Evolutionary conservation across 2,888 invertebrate genomes (phyloP), one percentile per base, ranked within the genome.

Genomic region (Baccha elongata): DNA sequence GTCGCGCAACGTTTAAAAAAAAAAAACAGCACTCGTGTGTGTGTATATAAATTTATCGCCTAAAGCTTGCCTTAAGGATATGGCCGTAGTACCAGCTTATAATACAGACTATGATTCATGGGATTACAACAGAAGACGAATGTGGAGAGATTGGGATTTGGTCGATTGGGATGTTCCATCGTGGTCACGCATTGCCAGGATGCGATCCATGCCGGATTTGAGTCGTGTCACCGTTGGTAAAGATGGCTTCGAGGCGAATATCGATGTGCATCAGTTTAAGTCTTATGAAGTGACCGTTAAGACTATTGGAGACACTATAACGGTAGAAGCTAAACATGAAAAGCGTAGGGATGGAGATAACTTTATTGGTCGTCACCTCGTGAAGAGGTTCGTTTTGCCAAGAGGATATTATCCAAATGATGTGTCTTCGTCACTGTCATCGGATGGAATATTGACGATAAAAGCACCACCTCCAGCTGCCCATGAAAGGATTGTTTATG

Each of bases 351-450:
- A 95, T 84, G 93, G 94, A 37, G 94, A 94, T 86, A 96, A 95
- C 0, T 94, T 91, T 89, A 93, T 97, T 65, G 95, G 96, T 4
- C 93, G 97, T 15, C 96, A 97, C 89, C 96, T 97, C 89, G 93
- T 93, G 1, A 93, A 97, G 81, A 92, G 92, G 50, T 95, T 95
- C 88, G 91, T 94, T 86, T 90, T 95, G 44, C 95, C 95, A 0
- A 91, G 93, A 21, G 93, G 93, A 32, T 93, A 94, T 86, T 94
- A 96, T 84, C 92, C 94, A 6, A 93, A 94, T 7, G 93, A 94
- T 86, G 93, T 97, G 1, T 92, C 93, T 55, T 96, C 96, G 72
- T 89, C 90, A 72, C 86, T 89, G 23, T 87, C 89, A 62, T 88
- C 90, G 92, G 96, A 97, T 88, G 97, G 96, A 11, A 93, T 96